phyloP scores from a whole-genome alignment of 2,113 vertebrate genomes.

The Pipa parva region DNA sequence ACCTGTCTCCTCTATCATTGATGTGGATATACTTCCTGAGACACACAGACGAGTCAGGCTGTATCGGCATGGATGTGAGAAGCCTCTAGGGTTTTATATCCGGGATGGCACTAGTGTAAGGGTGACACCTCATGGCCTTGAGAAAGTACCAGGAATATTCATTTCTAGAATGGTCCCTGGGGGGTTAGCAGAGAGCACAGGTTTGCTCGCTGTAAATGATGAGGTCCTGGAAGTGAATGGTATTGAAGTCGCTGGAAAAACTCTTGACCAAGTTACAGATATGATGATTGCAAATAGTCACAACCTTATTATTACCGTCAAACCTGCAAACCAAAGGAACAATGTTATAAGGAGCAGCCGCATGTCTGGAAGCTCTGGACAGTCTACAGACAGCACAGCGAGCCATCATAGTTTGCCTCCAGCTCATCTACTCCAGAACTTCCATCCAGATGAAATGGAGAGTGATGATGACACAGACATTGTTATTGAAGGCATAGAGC shows the following conservation, averaged over 20 bases:
- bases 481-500: constrained; percentile 82
- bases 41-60: constrained; percentile 89
- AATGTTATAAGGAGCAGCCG: constrained; percentile 87
- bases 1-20: constrained; percentile 94
- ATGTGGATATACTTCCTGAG: constrained; percentile 94
- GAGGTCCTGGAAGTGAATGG: constrained; percentile 98
- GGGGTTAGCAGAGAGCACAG: constrained; percentile 91
- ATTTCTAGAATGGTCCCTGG: constrained; percentile 96
- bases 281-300: constrained; percentile 99
- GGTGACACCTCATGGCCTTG: constrained; percentile 88
- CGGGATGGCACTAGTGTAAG: constrained; percentile 90
- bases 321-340: constrained; percentile 96
- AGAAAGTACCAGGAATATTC: constrained; percentile 95
- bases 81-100: constrained; percentile 94
- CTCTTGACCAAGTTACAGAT: constrained; percentile 95
- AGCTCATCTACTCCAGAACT: constrained; percentile 64
- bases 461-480: constrained; percentile 93
- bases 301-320: constrained; percentile 94
- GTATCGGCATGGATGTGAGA: constrained; percentile 90
- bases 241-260: constrained; percentile 94
- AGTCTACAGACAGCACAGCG: constrained; percentile 81
- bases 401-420: constrained; percentile 73
- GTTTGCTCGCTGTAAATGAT: constrained; percentile 94
- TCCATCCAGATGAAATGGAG: constrained; percentile 85
- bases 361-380: constrained; percentile 83